Conservation (phyloP, 1,140 invertebrate species). For the Drosophila nannoptera region DNA sequence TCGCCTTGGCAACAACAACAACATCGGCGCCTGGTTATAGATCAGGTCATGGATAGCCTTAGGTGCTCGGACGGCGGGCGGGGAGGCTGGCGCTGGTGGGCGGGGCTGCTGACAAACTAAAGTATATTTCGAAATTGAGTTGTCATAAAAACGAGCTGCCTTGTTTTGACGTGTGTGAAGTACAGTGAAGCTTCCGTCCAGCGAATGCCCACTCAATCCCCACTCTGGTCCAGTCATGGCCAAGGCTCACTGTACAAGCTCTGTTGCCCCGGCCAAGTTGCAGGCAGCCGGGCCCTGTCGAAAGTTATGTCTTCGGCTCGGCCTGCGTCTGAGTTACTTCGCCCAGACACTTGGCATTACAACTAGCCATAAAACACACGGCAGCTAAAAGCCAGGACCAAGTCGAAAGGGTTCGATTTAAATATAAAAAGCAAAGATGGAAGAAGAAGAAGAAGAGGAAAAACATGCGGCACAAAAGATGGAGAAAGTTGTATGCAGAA, state of each 20-base stretch:
- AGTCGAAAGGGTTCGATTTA: neutral
- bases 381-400: constrained; percentile 30
- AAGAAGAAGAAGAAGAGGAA: no score
- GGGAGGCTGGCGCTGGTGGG: constrained; percentile 18
- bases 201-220: neutral
- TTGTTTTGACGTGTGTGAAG: constrained; percentile 1
- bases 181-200: constrained; percentile 30
- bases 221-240: no score
- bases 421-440: neutral
- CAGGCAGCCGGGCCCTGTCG: no score
- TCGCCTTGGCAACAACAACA: constrained; percentile 52
- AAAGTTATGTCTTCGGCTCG: constrained; percentile 19
- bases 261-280: no score
- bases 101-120: constrained; percentile 60
- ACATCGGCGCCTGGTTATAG: constrained; percentile 53
- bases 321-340: constrained; percentile 26
- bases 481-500: neutral
- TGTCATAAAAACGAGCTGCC: constrained; percentile 65
- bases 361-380: constrained; percentile 56
- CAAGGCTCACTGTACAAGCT: no score
- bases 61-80: constrained; percentile 8
- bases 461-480: no score
- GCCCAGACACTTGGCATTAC: constrained; percentile 49
- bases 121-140: constrained; percentile 73
- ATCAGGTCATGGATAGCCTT: constrained; percentile 54